These are phyloP conservation scores for Lamprotornis superbus DNA, from an alignment of 2,113 vertebrate species.

Conservation along the genomic window DNA sequence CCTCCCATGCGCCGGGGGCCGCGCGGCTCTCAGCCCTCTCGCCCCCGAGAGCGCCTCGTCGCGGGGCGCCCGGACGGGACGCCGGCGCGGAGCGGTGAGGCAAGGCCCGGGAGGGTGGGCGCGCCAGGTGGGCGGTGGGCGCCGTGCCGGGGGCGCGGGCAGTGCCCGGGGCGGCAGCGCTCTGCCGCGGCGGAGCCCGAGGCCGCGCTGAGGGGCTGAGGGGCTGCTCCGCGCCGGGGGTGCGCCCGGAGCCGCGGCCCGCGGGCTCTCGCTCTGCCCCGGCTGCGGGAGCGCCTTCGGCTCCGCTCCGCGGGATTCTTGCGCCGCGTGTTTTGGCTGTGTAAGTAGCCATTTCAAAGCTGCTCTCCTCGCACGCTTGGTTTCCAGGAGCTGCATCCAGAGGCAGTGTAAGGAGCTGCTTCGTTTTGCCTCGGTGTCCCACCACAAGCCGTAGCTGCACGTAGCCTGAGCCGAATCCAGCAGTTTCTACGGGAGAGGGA, in stretches of 20 bases:
- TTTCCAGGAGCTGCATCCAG: background rate
- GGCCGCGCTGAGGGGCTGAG: background rate
- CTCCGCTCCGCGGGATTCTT: background rate
- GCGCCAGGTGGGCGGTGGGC: background rate
- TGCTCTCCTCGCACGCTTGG: background rate
- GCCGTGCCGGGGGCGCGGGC: background rate
- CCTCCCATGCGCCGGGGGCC: too few species aligned
- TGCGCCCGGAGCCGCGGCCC: background rate
- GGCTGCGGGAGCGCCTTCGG: background rate
- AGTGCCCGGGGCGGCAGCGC: background rate
- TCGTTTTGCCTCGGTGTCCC: background rate
- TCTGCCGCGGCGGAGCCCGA: background rate
- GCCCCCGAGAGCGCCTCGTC: too few species aligned
- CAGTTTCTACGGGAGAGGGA: background rate
- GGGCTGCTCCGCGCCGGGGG: background rate
- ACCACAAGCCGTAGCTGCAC: background rate
- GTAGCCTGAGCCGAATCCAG: background rate
- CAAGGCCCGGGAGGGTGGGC: background rate
- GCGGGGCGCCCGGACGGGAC: too few species aligned
- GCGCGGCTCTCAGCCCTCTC: too few species aligned
- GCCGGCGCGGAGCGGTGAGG: too few species aligned
- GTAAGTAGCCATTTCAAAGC: conserved; percentile 23
- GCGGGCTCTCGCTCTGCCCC: background rate
- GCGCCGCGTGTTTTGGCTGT: background rate
- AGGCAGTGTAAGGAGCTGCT: background rate